Base-by-base conservation (phyloP, 2,797 vertebrate species). In the Mormyrops boulengeri region DNA sequence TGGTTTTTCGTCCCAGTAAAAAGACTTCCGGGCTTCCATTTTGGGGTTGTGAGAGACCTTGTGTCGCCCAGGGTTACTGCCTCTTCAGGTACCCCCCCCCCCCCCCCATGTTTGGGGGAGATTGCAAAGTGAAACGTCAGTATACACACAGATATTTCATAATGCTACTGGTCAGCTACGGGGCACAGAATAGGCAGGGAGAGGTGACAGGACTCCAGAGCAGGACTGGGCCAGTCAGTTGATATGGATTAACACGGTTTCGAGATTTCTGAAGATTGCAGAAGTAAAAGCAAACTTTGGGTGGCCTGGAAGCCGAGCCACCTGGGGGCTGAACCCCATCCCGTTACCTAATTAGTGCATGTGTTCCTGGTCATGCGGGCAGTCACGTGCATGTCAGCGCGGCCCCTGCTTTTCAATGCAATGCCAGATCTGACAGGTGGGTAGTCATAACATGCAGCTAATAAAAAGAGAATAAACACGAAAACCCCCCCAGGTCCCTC, bases 191-290 rank as follows among this genome's bases (percentile, higher is more conserved):
- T 22, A 41, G 41, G 77, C 77, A 34, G 88, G 80, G 38, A 49
- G 53, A 34, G 88, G 38, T 89, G 53, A 52, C 88, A 89, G 50
- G 5, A 30, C 9, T 38, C 6, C 4, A 41, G 4, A 84, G 88
- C 22, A 6, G 17, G 77, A 44, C 19, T 7, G 55, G 19, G 5
- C 30, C 11, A 47, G 52, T 84, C 88, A 85, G 88, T 77, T 85
- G 53, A 84, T 14, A 49, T 12, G 77, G 77, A 62, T 89, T 89
- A 60, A 38, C 88, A 84, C 3, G 41, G 55, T 85, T 85, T 84
- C 6, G 2, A 52, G 50, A 30, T 55, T 89, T 11, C 52, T 6
- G 77, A 38, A 22, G 88, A 84, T 55, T 53, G 34, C 9, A 89
- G 88, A 60, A n/a, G 50, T 22, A 17, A 41, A 44, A 17, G 38